Evolutionary conservation across 2,113 vertebrate genomes (phyloP), one percentile per base, ranked within the genome.

Genomic region (Oreochromis spilurus): DNA sequence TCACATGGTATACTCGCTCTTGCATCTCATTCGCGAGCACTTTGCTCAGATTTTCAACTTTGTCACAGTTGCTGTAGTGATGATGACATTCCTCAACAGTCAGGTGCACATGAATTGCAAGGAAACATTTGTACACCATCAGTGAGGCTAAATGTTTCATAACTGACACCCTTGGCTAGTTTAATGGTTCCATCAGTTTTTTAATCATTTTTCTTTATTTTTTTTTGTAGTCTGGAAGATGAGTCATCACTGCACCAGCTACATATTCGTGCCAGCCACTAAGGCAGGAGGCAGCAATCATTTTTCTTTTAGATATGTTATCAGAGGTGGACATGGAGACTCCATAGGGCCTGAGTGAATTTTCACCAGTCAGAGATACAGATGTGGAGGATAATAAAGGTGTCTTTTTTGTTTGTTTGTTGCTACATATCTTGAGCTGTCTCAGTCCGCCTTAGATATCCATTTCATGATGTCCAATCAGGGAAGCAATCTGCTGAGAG

Each of bases 191-290:
- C 9, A n/a, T 53, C 50, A 52, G 4, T 52, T n/a, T 52, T 52
- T n/a, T 2, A 52, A 52, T n/a, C 0, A 54, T 12, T 2, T 0
- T 54, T 12, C 0, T 54, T 54, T 6, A 54, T 54, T 54, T 53
- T 14, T 21, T 21, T 7, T 54, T 54, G 53, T 54, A 54, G 1
- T 24, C n/a, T 24, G 53, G 10, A 54, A 54, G 53, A 54, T 0
- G 0, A 2, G 52, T 54, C n/a, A 21, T 21, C 10, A 12, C 52
- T 54, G 52, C 2, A 0, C 5, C 10, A 54, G 52, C 52, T 54
- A 4, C 52, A 54, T 54, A 12, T 54, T 54, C 0, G 1, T 54
- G 53, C 10, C 53, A 54, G 10, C 53, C n/a, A 54, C 17, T 52
- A 52, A 52, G 50, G 17, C 50, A 52, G 17, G 17, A n/a, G 50